Conservation (phyloP, 2,113 vertebrate genomes). For the Podilymbus podiceps region DNA sequence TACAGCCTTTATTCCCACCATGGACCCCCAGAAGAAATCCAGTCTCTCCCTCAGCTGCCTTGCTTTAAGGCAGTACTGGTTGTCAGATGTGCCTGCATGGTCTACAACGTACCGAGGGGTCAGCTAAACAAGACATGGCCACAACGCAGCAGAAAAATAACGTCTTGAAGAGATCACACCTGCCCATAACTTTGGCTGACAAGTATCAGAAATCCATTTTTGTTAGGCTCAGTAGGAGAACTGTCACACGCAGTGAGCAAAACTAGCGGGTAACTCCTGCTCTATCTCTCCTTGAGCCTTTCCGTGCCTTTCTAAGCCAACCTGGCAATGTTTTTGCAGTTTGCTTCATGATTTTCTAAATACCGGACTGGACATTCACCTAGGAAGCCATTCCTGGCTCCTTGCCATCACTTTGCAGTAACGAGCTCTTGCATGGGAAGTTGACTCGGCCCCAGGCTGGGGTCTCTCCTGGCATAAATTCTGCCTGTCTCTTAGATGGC, state of each 20-base stretch:
- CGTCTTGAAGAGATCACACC: neutral
- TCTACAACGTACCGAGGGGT: neutral
- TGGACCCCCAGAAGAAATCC: neutral
- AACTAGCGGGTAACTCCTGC: neutral
- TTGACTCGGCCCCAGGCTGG: neutral
- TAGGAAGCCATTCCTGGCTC: conserved; percentile 2
- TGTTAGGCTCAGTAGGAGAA: neutral
- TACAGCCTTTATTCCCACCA: neutral
- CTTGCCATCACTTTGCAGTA: neutral
- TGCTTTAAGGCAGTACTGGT: neutral
- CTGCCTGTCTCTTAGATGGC: neutral
- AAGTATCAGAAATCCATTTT: neutral
- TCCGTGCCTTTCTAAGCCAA: neutral
- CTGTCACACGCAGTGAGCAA: neutral
- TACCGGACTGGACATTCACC: neutral
- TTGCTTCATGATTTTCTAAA: neutral
- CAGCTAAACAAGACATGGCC: neutral
- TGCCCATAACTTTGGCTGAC: neutral
- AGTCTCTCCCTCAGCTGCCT: neutral
- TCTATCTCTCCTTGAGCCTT: neutral
- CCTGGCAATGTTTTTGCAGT: neutral
- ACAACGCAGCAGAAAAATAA: neutral
- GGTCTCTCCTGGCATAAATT: neutral
- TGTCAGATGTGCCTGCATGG: neutral
- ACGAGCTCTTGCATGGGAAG: neutral